Evolutionary conservation across 2,888 invertebrate genomes (phyloP), one percentile per base, ranked within the genome.

Genomic region (Charanyca ferruginea): DNA sequence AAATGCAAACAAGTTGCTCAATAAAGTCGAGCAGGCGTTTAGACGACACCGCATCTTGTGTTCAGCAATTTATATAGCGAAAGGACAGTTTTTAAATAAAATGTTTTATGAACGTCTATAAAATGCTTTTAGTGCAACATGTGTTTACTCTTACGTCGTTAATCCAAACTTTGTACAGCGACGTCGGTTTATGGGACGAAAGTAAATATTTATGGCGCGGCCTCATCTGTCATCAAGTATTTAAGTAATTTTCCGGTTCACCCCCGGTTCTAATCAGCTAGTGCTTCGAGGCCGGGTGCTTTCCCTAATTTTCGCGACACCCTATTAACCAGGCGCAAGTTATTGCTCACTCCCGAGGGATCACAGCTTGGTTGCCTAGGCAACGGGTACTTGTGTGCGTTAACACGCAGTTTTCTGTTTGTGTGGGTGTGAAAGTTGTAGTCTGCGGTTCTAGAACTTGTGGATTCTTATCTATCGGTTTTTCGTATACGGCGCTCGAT

Each of bases 301-400:
- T 91, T 91, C 85, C 91, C 91, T 93, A 93, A 94, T 93, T 94
- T 93, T 89, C 89, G 89, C 87, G 92, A 90, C 91, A 91, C 90
- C 90, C 91, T 90, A 92, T 92, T 93, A 94, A 91, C 89, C 87
- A 89, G 90, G 89, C 90, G 86, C 89, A 89, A 91, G 89, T 92
- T 92, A 93, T 93, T 90, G 89, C 90, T 86, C 86, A 84, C 85
- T 91, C 89, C 85, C 85, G 84, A 88, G 91, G 90, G 92, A 91
- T 90, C 87, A 85, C 84, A 81, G 83, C 80, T 73, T 73, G 73
- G 92, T 93, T 84, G 84, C 87, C 85, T 88, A 89, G 84, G 87
- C 82, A 83, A 93, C 92, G 77, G 32, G 78, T 9, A 72, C 47
- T 67, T 87, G 91, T 92, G 90, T 90, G 93, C 79, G 89, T 84